Conservation (phyloP, 2,113 vertebrate species). For the Laticauda laticaudata region DNA sequence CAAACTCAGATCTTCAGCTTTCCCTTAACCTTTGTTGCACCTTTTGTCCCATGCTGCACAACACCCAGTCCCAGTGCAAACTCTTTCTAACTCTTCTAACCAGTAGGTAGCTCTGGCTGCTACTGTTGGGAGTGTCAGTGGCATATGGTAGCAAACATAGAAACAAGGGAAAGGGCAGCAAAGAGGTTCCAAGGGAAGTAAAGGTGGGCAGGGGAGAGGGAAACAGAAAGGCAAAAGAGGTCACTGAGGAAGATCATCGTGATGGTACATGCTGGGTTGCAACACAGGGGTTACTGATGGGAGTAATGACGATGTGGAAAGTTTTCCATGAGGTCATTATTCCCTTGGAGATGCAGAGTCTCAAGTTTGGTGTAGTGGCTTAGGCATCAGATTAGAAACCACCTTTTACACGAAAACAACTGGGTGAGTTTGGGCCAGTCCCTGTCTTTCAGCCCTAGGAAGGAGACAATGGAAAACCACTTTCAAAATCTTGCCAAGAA, state of each 20-base stretch:
- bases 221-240: not conserved
- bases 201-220: not conserved
- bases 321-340: not conserved
- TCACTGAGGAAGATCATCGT: not conserved
- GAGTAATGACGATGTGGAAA: not conserved
- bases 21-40: not conserved
- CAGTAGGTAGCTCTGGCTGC: not conserved
- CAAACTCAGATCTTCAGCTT: not conserved
- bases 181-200: not conserved
- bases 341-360: not conserved
- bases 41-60: not conserved
- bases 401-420: not conserved
- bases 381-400: not conserved
- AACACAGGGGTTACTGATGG: not conserved
- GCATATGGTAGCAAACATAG: not conserved
- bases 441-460: not conserved
- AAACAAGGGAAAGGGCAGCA: not conserved
- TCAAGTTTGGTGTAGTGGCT: not conserved
- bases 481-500: not conserved
- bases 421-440: not conserved
- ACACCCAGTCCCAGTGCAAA: not conserved
- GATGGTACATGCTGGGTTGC: not conserved
- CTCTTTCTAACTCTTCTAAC: not conserved
- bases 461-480: not conserved
- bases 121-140: not conserved